Percentiles rank a stretch among this genome's conserved stretches.
phyloP scores from a whole-genome alignment of 2,797 vertebrate species.

The Cirrhinus molitorella region DNA sequence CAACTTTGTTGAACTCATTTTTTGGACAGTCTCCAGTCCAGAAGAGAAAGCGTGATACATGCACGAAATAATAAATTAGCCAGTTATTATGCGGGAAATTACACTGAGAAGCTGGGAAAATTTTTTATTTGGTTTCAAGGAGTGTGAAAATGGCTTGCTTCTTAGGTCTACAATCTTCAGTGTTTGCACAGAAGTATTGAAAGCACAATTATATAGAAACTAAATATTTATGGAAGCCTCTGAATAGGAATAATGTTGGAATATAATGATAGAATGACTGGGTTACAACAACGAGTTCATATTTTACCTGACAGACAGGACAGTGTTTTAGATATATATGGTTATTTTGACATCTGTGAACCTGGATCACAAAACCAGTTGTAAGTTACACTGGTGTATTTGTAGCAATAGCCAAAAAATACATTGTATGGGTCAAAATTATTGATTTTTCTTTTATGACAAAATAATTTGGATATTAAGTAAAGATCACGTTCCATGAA shows the following conservation, averaged over 20 bases:
- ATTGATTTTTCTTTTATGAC: no score
- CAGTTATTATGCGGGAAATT: constrained; percentile 21
- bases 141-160: neutral
- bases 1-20: constrained; percentile 32
- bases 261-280: neutral
- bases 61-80: constrained; percentile 39
- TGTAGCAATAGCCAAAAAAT: no score
- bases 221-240: neutral
- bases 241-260: neutral
- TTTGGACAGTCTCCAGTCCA: constrained; percentile 1
- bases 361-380: no score
- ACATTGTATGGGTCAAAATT: no score
- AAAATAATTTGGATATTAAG: no score
- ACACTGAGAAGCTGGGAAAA: constrained; percentile 18
- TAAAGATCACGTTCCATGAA: no score
- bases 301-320: neutral
- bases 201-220: neutral
- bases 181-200: neutral
- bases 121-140: constrained; percentile 12
- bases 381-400: no score
- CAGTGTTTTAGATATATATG: neutral
- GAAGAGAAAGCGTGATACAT: constrained; percentile 1
- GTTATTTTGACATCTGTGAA: neutral
- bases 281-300: neutral
- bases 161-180: neutral